phyloP scores from a whole-genome alignment of 2,797 vertebrate species.

The Anomalospiza imberbis region DNA sequence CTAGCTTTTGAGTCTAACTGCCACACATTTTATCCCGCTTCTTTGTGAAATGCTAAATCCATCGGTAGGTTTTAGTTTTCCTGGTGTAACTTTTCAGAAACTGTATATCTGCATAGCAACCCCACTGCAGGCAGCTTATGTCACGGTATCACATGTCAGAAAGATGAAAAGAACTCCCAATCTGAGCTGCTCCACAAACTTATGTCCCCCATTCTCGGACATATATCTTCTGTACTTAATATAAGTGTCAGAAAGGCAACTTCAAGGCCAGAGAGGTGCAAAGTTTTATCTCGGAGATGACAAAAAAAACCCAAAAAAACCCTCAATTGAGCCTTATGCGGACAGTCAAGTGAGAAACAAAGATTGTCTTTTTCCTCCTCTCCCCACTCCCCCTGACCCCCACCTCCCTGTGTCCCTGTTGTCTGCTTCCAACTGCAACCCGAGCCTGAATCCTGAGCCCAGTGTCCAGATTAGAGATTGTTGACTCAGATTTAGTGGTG shows the following conservation, averaged over 20 bases:
- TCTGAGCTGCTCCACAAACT: constrained; percentile 72
- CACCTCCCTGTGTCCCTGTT: constrained; percentile 66
- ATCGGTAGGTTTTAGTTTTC: constrained; percentile 79
- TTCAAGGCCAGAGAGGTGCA: constrained; percentile 68
- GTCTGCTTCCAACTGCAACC: constrained; percentile 80
- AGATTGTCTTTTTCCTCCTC: constrained; percentile 71
- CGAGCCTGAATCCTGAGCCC: constrained; percentile 77
- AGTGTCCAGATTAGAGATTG: constrained; percentile 87
- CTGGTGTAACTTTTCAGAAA: constrained; percentile 85
- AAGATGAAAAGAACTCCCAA: constrained; percentile 80
- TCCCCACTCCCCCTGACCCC: constrained; percentile 28
- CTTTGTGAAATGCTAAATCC: constrained; percentile 80
- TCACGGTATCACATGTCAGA: constrained; percentile 77
- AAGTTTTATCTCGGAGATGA: constrained; percentile 71
- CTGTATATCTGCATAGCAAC: constrained; percentile 83
- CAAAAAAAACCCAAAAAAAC: constrained; percentile 2
- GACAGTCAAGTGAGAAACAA: constrained; percentile 75
- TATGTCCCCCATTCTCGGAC: constrained; percentile 59
- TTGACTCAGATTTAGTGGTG: constrained; percentile 88
- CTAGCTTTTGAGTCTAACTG: constrained; percentile 73
- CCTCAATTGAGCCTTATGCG: constrained; percentile 44
- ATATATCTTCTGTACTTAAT: constrained; percentile 67
- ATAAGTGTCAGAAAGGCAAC: constrained; percentile 63
- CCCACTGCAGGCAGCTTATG: constrained; percentile 74
- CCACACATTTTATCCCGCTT: constrained; percentile 74